These are phyloP conservation scores for Diprion similis DNA, from an alignment of 1,140 invertebrate species.

Conservation along the genomic window DNA sequence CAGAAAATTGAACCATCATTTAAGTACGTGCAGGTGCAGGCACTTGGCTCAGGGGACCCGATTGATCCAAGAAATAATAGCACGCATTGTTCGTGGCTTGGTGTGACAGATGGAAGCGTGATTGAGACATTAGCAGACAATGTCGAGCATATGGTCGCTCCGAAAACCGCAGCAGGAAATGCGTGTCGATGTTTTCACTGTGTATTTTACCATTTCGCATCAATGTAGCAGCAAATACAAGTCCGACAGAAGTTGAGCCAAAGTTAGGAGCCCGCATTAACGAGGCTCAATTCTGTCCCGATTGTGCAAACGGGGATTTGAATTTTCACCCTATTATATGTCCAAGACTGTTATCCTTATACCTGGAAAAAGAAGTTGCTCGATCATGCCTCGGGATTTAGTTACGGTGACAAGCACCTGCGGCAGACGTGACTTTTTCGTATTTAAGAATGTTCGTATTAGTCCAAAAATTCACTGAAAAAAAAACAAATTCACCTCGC, in stretches of 20 bases:
- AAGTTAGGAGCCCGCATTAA: neutral
- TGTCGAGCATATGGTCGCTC: neutral
- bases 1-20: neutral
- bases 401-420: neutral
- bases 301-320: neutral
- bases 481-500: too few species aligned
- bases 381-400: too few species aligned
- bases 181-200: neutral
- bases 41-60: too few species aligned
- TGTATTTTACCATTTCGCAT: neutral
- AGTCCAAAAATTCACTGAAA: neutral
- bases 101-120: constrained; percentile 25
- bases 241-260: neutral
- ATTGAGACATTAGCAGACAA: constrained; percentile 22
- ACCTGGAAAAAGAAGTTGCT: too few species aligned
- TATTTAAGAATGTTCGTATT: neutral
- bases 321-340: neutral
- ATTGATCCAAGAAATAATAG: neutral
- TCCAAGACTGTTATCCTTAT: too few species aligned
- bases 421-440: neutral
- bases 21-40: neutral
- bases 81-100: neutral
- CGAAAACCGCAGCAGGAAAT: neutral
- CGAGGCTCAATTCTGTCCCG: neutral
- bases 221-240: neutral